Base-by-base conservation (phyloP, 1,140 invertebrate genomes). In the Hylaeus anthracinus region DNA sequence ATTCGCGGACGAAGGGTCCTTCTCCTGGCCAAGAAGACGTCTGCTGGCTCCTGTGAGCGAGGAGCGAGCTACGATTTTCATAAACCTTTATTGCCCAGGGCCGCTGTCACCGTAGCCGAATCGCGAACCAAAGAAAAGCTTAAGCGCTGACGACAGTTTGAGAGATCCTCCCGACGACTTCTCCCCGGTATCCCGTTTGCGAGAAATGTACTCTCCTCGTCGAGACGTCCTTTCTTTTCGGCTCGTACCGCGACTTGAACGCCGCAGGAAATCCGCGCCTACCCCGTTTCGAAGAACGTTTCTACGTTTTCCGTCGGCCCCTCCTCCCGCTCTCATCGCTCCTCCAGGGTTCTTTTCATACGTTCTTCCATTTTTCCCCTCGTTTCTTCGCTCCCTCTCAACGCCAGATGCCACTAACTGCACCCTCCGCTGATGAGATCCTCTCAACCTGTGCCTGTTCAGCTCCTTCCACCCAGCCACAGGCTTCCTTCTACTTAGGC, bases 141-240 rank as follows among this genome's bases (percentile, higher is more conserved):
- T 82, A 85, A 88, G 83, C 86, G 81, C 85, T 86, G 89, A 90
- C 84, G 88, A 90, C 88, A 90, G 88, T 90, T 90, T 90, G 83
- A 87, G 81, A 86, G 89, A 87, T 89, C 82, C 80, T 55, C 41
- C 61, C 51, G 9, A 51, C 6, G 51, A 51, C 51, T 9, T 9
- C 10, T 6, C 45, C 6, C 6, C 63, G 56, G 72, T 53, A 82
- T 86, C 81, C 78, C 85, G 73, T 88, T 79, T 83, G 87, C 84
- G 80, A 82, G 85, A 90, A 89, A 88, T 90, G 83, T 83, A 89
- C 73, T 81, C 55, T 51, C 58, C 45, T 4, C 64, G 15, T 45
- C 64, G 45, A n/a, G 56, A 15, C 39, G 56, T 63, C 39, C 82
- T 77, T 76, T 76, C 65, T 65, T 63, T 61, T 53, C 64, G 26